Evolutionary conservation across 2,888 invertebrate species (phyloP).

Genomic region (Myopa tessellatipennis): DNA sequence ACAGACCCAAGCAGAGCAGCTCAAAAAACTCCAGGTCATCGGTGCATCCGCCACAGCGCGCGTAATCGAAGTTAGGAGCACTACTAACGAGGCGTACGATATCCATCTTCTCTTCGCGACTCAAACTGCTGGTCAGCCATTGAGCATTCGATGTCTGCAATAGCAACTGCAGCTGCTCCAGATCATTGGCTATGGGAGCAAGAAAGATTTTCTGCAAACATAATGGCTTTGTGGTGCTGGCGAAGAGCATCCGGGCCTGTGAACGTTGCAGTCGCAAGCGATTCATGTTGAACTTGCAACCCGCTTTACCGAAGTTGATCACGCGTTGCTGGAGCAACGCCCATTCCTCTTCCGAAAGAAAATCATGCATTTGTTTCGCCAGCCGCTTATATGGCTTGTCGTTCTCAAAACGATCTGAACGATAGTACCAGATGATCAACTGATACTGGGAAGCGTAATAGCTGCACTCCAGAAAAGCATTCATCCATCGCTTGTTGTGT

Average conservation of each 20-base stretch:
- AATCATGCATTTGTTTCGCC: constrained; percentile 52
- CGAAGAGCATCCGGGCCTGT: constrained; percentile 51
- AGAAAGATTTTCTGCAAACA: constrained; percentile 48
- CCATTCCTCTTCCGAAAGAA: constrained; percentile 62
- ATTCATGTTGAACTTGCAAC: constrained; percentile 60
- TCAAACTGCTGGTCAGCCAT: constrained; percentile 55
- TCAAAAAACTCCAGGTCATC: constrained; percentile 59
- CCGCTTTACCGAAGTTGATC: constrained; percentile 63
- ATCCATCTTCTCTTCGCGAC: constrained; percentile 54
- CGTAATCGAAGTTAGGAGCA: constrained; percentile 14
- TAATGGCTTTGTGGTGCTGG: constrained; percentile 37
- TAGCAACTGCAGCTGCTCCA: constrained; percentile 50
- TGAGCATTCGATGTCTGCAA: constrained; percentile 46
- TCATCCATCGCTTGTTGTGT: constrained; percentile 64
- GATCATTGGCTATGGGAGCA: constrained; percentile 46
- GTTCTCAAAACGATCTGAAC: constrained; percentile 58
- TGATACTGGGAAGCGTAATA: constrained; percentile 58
- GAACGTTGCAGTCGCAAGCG: constrained; percentile 58
- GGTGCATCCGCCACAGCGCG: constrained; percentile 23
- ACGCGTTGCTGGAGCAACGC: constrained; percentile 63
- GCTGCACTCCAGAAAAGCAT: constrained; percentile 62
- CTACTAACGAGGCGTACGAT: constrained; percentile 46
- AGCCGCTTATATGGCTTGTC: constrained; percentile 19
- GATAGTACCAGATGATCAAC: constrained; percentile 58
- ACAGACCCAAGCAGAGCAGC: constrained; percentile 52